phyloP scores from a whole-genome alignment of 2,113 vertebrate species.

The Lates calcarifer region DNA sequence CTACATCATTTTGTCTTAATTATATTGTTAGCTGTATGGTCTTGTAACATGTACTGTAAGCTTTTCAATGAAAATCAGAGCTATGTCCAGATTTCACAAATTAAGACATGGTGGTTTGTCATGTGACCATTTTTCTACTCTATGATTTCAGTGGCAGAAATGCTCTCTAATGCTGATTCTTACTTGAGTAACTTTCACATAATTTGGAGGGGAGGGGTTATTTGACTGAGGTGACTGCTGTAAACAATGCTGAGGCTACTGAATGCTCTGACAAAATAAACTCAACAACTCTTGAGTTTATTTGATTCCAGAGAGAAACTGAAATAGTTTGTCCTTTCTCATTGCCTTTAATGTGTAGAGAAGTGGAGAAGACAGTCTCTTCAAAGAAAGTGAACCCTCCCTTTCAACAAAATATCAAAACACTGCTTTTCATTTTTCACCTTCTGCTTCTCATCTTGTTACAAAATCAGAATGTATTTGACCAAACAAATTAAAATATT shows the following conservation, averaged over 20 bases:
- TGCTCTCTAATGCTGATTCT: too few species aligned
- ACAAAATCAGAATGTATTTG: neutral
- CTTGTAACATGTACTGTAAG: too few species aligned
- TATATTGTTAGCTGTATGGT: neutral
- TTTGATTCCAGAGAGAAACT: neutral
- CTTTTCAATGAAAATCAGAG: neutral
- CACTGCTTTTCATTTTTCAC: neutral
- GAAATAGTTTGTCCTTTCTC: neutral
- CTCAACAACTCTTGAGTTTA: neutral
- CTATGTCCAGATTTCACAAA: neutral
- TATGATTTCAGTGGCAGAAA: too few species aligned
- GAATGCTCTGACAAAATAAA: neutral
- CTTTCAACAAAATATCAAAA: neutral
- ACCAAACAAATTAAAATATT: neutral
- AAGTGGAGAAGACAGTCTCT: too few species aligned
- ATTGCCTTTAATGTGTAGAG: neutral
- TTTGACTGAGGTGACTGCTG: neutral
- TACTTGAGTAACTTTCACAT: neutral
- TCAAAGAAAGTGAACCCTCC: neutral
- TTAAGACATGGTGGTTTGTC: too few species aligned
- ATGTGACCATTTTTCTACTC: too few species aligned
- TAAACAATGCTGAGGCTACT: neutral
- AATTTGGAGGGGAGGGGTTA: neutral
- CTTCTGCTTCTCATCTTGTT: neutral
- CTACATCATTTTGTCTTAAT: too few species aligned